Conservation (phyloP, 1,140 invertebrate species). For the Trachelipus rathkii region DNA sequence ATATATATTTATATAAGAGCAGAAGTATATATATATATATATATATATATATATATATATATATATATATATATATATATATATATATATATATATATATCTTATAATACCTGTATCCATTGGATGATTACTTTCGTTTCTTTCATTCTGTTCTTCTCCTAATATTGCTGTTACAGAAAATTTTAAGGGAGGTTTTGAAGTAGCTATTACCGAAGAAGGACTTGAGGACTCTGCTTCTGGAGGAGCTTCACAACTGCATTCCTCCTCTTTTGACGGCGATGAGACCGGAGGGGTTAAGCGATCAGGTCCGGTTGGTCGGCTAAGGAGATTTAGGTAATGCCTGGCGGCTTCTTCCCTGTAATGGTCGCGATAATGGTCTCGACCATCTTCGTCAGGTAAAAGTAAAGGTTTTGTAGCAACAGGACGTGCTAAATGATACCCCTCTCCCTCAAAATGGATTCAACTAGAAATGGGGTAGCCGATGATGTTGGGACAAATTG, state of each 20-base stretch:
- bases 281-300: slow-evolving; percentile 16
- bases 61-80: too few relatives aligned
- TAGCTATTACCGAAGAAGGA: neutral
- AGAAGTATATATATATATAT: too few relatives aligned
- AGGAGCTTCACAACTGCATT: slow-evolving; percentile 4
- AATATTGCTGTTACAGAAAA: slow-evolving; percentile 28
- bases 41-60: too few relatives aligned
- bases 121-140: neutral
- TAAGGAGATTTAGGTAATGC: slow-evolving; percentile 21
- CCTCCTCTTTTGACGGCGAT: slow-evolving; percentile 14
- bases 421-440: slow-evolving; percentile 24
- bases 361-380: neutral
- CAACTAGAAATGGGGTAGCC: slow-evolving; percentile 20
- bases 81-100: too few relatives aligned
- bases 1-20: too few relatives aligned
- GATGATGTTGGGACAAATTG: slow-evolving; percentile 12
- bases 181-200: slow-evolving; percentile 21
- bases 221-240: slow-evolving; percentile 1
- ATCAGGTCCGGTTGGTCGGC: slow-evolving; percentile 6
- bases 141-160: slow-evolving; percentile 10
- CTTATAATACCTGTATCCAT: neutral
- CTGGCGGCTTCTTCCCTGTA: slow-evolving; percentile 26
- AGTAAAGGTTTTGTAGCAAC: slow-evolving; percentile 23
- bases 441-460: slow-evolving; percentile 21
- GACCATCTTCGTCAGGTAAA: slow-evolving; percentile 20